A percentile compares a stretch with the other conserved stretches of the same genome.
These are phyloP conservation scores for Elgaria multicarinata DNA, from an alignment of 2,113 vertebrate genomes.

Conservation along the genomic window DNA sequence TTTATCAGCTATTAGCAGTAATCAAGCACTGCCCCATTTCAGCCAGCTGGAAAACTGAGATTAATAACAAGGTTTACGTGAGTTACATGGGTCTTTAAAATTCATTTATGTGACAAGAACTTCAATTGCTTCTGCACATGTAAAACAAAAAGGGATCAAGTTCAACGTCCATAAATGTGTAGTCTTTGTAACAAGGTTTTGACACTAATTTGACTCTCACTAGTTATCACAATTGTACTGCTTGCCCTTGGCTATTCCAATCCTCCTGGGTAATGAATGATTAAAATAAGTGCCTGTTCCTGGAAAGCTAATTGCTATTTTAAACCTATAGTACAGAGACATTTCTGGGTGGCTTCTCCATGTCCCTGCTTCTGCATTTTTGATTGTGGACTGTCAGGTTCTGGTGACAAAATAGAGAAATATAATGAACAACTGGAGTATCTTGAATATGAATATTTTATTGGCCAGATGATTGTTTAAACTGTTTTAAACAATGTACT, in stretches of 20 bases:
- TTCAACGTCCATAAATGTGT: not conserved
- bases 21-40: not conserved
- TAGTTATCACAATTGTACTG: not conserved
- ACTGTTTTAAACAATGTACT: not conserved
- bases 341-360: not conserved
- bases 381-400: not conserved
- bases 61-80: constrained; percentile 1
- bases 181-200: not conserved
- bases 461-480: not conserved
- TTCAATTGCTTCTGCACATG: not conserved
- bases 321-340: not conserved
- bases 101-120: not conserved
- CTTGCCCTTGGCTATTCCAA: not conserved
- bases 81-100: constrained; percentile 1
- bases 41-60: constrained; percentile 10
- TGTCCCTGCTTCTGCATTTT: not conserved
- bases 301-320: constrained; percentile 6
- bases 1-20: constrained; percentile 12
- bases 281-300: not conserved
- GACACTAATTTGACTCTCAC: not conserved
- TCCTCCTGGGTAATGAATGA: not conserved
- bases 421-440: not conserved
- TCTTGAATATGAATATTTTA: not conserved
- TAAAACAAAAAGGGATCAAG: constrained; percentile 1
- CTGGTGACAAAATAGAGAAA: not conserved